Conservation (phyloP, 1,140 invertebrate species). For the Drosophila malerkotliana region DNA sequence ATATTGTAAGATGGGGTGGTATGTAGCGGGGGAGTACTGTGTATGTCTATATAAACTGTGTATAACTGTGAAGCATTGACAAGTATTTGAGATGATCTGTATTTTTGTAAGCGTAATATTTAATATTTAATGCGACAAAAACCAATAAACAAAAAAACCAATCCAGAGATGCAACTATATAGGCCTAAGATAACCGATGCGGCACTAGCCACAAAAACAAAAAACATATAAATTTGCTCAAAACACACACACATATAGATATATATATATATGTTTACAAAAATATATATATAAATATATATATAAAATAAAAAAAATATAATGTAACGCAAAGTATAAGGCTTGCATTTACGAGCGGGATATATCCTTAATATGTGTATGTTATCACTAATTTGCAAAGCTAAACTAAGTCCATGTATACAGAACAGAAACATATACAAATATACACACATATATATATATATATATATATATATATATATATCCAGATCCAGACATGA, state of each 20-base stretch:
- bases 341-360: slow-evolving; percentile 60
- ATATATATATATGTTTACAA: slow-evolving; percentile 13
- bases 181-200: slow-evolving; percentile 43
- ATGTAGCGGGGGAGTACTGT: slow-evolving; percentile 10
- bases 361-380: slow-evolving; percentile 60
- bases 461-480: slow-evolving; percentile 29
- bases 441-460: slow-evolving; percentile 14
- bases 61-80: slow-evolving; percentile 74
- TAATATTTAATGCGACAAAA: slow-evolving; percentile 32
- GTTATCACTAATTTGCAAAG: slow-evolving; percentile 74
- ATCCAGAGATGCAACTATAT: slow-evolving; percentile 46
- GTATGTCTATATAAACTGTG: slow-evolving; percentile 68
- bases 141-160: slow-evolving; percentile 10
- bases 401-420: slow-evolving; percentile 70
- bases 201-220: slow-evolving; percentile 46
- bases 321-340: slow-evolving; percentile 43
- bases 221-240: slow-evolving; percentile 56
- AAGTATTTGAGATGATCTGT: slow-evolving; percentile 80
- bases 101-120: slow-evolving; percentile 81
- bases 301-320: slow-evolving; percentile 21
- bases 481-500: slow-evolving; percentile 10
- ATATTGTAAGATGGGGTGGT: not conserved
- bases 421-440: slow-evolving; percentile 32
- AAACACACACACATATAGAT: slow-evolving; percentile 14
- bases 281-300: slow-evolving; percentile 37